Evolutionary conservation across 2,888 invertebrate genomes (phyloP), one percentile per base, ranked within the genome.

Genomic region (Volucella inflata): DNA sequence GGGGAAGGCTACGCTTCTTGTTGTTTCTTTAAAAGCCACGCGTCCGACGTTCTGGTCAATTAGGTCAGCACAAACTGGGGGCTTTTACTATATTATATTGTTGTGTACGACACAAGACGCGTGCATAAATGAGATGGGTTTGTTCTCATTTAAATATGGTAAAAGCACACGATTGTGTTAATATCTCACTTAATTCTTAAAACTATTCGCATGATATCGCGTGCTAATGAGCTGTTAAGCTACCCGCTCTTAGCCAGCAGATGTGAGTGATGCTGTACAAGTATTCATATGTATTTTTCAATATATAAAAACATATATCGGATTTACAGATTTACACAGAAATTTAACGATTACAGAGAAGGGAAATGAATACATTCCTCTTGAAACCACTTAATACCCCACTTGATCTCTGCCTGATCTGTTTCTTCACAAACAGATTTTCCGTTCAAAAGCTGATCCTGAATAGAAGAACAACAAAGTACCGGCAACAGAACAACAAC

Each of bases 311-410:
- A 1, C 6, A 30, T 30, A 64, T 65, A 80, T 80, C 55, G 36
- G 16, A 67, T 57, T 57, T 60, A 55, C 68, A 42, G 59, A 71
- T 83, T 78, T 60, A 2, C 16, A 53, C 12, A 16, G 67, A 80
- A 75, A 53, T 36, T 57, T n/a, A 64, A 62, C 51, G 55, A 62
- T 48, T 68, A 42, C 12, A 68, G 30, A 30, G 30, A 62, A 30
- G 44, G 50, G 21, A 51, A 8, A 6, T 59, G 48, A 71, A 80
- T 60, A 44, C 21, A 74, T 46, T 72, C 55, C 75, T 53, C 75
- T 85, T 64, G 46, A 72, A 85, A 82, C 87, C 87, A 87, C 88
- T 87, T 87, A 87, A 87, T 84, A 87, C 80, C 87, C 87, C 87
- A 88, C 87, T 87, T 88, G 87, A 87, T 87, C 88, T 87, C 82